These are phyloP conservation scores for Sparus aurata DNA, from an alignment of 2,797 vertebrate species.

Conservation along the genomic window DNA sequence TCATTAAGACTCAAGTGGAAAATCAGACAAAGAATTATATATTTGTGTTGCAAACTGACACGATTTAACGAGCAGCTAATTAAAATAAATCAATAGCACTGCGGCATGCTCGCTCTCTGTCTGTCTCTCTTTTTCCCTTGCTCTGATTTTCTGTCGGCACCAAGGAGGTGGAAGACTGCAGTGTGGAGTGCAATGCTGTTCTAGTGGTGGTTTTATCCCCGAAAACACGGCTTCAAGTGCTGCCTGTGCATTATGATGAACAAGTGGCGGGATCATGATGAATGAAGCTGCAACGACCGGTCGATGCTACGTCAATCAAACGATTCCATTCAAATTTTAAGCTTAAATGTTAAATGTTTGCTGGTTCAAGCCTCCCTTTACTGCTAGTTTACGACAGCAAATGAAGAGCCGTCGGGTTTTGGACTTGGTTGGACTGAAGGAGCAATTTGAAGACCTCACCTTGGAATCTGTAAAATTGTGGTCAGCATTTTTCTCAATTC, in stretches of 20 bases:
- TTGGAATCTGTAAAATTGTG: too few relatives aligned
- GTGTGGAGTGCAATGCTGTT: slow-evolving; percentile 42
- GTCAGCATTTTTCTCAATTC: too few relatives aligned
- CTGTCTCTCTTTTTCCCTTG: slow-evolving; percentile 53
- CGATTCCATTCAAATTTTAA: too few relatives aligned
- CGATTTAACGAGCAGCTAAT: slow-evolving; percentile 89
- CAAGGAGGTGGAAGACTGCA: slow-evolving; percentile 70
- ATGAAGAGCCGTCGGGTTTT: too few relatives aligned
- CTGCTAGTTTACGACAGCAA: too few relatives aligned
- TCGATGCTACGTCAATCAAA: too few relatives aligned
- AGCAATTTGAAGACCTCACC: too few relatives aligned
- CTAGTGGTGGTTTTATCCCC: slow-evolving; percentile 47
- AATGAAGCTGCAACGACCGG: too few relatives aligned
- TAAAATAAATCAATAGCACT: slow-evolving; percentile 90
- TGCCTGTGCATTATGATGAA: slow-evolving; percentile 16
- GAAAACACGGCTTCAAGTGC: slow-evolving; percentile 8
- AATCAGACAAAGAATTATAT: slow-evolving; percentile 88
- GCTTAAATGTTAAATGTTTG: too few relatives aligned
- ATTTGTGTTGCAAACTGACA: slow-evolving; percentile 87
- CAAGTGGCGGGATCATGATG: background rate
- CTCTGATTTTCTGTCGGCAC: slow-evolving; percentile 67
- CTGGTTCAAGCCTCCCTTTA: too few relatives aligned
- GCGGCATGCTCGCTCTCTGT: slow-evolving; percentile 78
- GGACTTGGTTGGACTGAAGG: too few relatives aligned
- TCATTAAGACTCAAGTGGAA: slow-evolving; percentile 82